These are phyloP conservation scores for Cheirogaleus medius DNA, from an alignment of 2,113 vertebrate species.

Conservation along the genomic window DNA sequence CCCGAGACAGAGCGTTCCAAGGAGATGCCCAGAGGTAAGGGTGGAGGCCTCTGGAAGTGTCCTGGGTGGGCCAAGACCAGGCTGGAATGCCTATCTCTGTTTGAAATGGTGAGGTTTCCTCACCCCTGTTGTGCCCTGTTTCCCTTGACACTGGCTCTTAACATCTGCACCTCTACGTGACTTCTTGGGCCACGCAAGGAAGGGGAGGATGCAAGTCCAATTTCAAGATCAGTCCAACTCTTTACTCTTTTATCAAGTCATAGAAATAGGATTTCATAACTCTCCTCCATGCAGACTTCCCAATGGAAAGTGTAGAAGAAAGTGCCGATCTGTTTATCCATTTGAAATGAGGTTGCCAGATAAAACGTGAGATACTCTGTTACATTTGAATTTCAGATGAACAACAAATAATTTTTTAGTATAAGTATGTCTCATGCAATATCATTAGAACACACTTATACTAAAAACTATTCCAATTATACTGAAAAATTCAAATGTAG, in stretches of 20 bases:
- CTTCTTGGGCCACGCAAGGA: not conserved
- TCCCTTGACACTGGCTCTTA: not conserved
- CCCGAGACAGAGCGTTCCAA: constrained; percentile 81
- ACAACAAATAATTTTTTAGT: not conserved
- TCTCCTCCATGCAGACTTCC: not conserved
- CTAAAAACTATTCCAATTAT: constrained; percentile 15
- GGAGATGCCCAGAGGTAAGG: constrained; percentile 85
- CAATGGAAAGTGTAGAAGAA: not conserved
- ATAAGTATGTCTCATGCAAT: not conserved
- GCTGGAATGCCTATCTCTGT: not conserved
- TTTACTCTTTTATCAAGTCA: not conserved
- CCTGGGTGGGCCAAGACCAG: not conserved
- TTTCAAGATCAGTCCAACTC: not conserved
- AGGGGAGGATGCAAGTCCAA: not conserved
- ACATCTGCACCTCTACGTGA: not conserved
- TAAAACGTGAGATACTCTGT: not conserved
- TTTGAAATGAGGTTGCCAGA: not conserved
- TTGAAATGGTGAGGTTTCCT: not conserved
- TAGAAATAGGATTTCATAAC: not conserved
- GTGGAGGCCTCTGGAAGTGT: not conserved
- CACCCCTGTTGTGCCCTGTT: not conserved
- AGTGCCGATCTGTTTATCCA: not conserved
- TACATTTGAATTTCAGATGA: constrained; percentile 22
- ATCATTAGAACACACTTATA: not conserved
- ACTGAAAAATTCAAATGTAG: not conserved